Evolutionary conservation across 2,797 vertebrate species (phyloP), one percentile per base, ranked within the genome.

Genomic region (Cossypha dichroa): DNA sequence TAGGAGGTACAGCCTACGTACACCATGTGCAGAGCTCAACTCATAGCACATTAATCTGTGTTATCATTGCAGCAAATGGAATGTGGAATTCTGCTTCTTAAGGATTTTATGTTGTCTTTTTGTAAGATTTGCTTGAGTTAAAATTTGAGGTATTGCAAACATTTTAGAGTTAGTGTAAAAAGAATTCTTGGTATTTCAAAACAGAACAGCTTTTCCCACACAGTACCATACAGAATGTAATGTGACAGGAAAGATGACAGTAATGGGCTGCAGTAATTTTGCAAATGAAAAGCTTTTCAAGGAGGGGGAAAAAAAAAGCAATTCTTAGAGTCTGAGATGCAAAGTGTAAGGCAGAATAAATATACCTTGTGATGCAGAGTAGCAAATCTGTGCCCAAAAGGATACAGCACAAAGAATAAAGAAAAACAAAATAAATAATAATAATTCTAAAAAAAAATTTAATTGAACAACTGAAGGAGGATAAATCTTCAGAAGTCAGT

Each of bases 111-210:
- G 33, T 12, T 54, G 13, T 6, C n/a, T 68, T 62, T 66, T 43
- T 13, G 17, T 58, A 75, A 66, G 13, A 16, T 8, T n/a, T 77
- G 9, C 34, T 80, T 77, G 25, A 7, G 36, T 78, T 94, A 67
- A 75, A 49, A 54, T 83, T 31, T 70, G 45, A 91, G 15, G 31
- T 29, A 74, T 73, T 11, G 2, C 7, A 68, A 91, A 41, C 3
- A 85, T 81, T 91, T 49, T 55, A 59, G 77, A 73, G 5, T 26
- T 29, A 67, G 22, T 22, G 33, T 51, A 28, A 79, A 81, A 74
- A 83, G 51, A 90, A 83, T 80, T 70, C 18, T 60, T 90, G 58
- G 45, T 52, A 90, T 96, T 90, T 83, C 58, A 80, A 85, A 93
- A 59, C 40, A 85, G 41, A 69, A 15, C 52, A 38, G 26, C 21